Percentiles rank a stretch among this genome's conserved stretches.
phyloP scores from a whole-genome alignment of 2,797 vertebrate species.

The Tolypeutes matacus region DNA sequence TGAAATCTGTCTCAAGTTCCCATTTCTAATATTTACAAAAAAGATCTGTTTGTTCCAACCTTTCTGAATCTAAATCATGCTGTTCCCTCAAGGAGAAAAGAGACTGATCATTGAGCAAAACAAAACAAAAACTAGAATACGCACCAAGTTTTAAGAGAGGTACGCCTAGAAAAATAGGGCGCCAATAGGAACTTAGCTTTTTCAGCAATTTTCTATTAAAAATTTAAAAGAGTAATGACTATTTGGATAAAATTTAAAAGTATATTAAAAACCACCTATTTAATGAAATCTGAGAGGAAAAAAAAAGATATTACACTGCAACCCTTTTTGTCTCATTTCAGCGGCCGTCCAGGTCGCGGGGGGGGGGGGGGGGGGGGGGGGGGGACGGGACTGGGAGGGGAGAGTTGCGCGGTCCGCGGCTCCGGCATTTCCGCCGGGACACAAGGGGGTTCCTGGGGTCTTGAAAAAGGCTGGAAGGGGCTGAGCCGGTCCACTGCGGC shows the following conservation, averaged over 20 bases:
- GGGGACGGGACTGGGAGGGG: not conserved
- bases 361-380: too few relatives aligned
- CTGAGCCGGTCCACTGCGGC: not conserved
- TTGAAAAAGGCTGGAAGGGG: not conserved
- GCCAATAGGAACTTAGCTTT: not conserved
- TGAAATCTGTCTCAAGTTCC: not conserved
- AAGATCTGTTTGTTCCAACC: not conserved
- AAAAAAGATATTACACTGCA: not conserved
- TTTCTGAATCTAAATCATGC: not conserved
- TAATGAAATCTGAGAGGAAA: not conserved
- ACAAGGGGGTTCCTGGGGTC: too few relatives aligned
- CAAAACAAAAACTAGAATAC: not conserved
- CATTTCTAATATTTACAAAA: constrained; percentile 14
- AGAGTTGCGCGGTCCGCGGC: too few relatives aligned
- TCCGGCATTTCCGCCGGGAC: too few relatives aligned
- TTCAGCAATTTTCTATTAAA: not conserved
- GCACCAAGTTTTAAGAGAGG: not conserved
- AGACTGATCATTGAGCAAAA: not conserved
- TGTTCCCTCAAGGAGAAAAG: constrained; percentile 5
- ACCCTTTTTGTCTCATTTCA: not conserved
- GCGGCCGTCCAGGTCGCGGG: too few relatives aligned
- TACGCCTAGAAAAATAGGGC: not conserved
- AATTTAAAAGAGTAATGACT: not conserved
- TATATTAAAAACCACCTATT: not conserved
- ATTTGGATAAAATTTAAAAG: not conserved